Evolutionary conservation across 2,888 invertebrate species (phyloP).

Genomic region (Choristoneura rosaceana): DNA sequence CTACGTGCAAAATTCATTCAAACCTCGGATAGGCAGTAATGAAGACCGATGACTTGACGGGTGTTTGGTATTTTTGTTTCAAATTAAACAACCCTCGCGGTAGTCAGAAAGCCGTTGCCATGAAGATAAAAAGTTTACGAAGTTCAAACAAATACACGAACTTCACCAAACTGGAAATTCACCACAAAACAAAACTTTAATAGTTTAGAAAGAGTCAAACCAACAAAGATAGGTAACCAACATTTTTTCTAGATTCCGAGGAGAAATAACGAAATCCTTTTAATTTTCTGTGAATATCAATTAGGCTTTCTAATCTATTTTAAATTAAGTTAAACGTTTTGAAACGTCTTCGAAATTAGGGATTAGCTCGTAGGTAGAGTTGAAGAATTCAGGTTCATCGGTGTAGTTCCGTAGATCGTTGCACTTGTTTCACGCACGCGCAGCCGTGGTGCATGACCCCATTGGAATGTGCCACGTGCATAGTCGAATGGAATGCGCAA

Average conservation of each 20-base stretch:
- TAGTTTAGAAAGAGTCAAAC: too few relatives aligned
- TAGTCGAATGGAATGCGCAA: slow-evolving; percentile 83
- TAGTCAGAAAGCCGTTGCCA: neutral
- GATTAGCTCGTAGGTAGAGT: slow-evolving; percentile 26
- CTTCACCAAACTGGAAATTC: too few relatives aligned
- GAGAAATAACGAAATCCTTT: too few relatives aligned
- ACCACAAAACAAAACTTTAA: too few relatives aligned
- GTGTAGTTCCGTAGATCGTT: slow-evolving; percentile 52
- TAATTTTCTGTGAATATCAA: neutral
- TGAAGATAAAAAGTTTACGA: neutral
- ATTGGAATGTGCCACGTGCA: slow-evolving; percentile 83
- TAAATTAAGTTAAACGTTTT: neutral
- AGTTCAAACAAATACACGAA: too few relatives aligned
- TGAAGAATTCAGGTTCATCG: slow-evolving; percentile 30
- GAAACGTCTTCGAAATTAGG: neutral
- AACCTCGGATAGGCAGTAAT: too few relatives aligned
- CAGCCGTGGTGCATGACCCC: slow-evolving; percentile 81
- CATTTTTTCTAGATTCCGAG: too few relatives aligned
- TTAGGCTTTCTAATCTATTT: neutral
- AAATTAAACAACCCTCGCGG: neutral
- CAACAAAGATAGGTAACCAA: too few relatives aligned
- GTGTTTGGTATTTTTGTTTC: neutral
- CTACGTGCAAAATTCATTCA: too few relatives aligned
- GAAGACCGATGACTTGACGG: too few relatives aligned
- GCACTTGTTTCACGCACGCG: slow-evolving; percentile 81